Base-by-base conservation (phyloP, 1,140 invertebrate genomes). In the Bombus waltoni region DNA sequence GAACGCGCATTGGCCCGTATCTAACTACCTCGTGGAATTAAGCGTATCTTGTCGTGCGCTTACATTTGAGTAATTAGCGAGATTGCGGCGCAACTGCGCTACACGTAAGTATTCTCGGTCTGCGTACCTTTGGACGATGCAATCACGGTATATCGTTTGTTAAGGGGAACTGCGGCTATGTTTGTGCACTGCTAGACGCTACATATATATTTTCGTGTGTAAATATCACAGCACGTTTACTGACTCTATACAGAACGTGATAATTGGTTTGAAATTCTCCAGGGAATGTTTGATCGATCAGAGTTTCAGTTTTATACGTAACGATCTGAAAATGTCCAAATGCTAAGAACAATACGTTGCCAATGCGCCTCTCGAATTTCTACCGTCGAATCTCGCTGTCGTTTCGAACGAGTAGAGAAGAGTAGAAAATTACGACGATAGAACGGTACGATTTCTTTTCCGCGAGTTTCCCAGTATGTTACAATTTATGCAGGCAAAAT, bases 21-120 rank as follows among this genome's bases (percentile, higher is more conserved):
- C 35, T 40, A 78, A 78, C 75, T 53, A 59, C 32, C 40, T 79
- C 53, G 47, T 47, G 53, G 38, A 65, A 78, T 78, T 84, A 84
- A 84, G 65, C 74, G 82, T 70, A 28, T 59, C 82, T 53, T 57
- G 62, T 83, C n/a, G 35, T 44, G 65, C 82, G 38, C 74, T 71
- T 47, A 62, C 47, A 59, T 79, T 84, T 59, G 66, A 59, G 76
- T 84, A 84, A 84, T 84, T 79, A 79, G 66, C 65, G 74, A 79
- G 82, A 84, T 79, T 79, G 76, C 74, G 28, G 15, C 75, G 47
- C 47, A n/a, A 68, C 72, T 83, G 62, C 66, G 66, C 35, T 68
- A 35, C 70, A 25, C 72, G 53, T 71, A 71, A 53, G 47, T 53
- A 53, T 53, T 53, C 66, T 28, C 28, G 15, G 25, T 35, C 70